Evolutionary conservation across 2,113 vertebrate genomes (phyloP), one percentile per base, ranked within the genome.

Genomic region (Halcyon senegalensis): DNA sequence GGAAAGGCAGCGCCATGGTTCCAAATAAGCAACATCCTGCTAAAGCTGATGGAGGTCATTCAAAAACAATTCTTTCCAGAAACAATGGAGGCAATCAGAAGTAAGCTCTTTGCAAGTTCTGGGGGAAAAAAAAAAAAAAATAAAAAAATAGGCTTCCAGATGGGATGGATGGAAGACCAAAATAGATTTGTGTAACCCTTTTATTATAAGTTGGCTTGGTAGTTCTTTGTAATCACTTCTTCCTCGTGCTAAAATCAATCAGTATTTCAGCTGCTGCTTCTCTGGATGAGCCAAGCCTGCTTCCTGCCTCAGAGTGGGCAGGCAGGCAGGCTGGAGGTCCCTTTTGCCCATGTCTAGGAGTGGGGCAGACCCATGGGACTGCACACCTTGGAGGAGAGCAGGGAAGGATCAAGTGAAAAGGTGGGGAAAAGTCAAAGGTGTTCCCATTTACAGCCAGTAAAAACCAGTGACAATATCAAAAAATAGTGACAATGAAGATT

Each of bases 81-180:
- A 91, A 97, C 91, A 96, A 95, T 91, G 66, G 66, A 95, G 74
- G 87, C 89, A 97, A 84, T 75, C 93, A 95, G 84, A 87, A 93
- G 69, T 58, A 87, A 95, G 39, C 50, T 92, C 46, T 93, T 77
- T 56, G 20, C 73, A 82, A 82, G 44, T 82, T 89, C 56, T 51
- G 64, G 2, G 10, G 30, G 23, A 4, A 11, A 24, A 51, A 60
- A 56, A 30, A 67, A 51, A 62, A 56, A 27, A 72, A 84, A 56
- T 21, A 6, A 43, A 43, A 43, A 43, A 43, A 43, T 16, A 51
- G 31, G 33, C 77, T 93, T 94, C 75, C 87, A 62, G 18, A 89
- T 93, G 19, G n/a, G 19, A 70, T 67, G 43, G 67, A 63, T 63
- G 15, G 60, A 84, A 81, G 84, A 94, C 35, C 63, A 72, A 93